Percentiles rank a stretch among this genome's conserved stretches.
These are phyloP conservation scores for Pachymerium ferrugineum DNA, from an alignment of 2,888 invertebrate species.

Conservation along the genomic window DNA sequence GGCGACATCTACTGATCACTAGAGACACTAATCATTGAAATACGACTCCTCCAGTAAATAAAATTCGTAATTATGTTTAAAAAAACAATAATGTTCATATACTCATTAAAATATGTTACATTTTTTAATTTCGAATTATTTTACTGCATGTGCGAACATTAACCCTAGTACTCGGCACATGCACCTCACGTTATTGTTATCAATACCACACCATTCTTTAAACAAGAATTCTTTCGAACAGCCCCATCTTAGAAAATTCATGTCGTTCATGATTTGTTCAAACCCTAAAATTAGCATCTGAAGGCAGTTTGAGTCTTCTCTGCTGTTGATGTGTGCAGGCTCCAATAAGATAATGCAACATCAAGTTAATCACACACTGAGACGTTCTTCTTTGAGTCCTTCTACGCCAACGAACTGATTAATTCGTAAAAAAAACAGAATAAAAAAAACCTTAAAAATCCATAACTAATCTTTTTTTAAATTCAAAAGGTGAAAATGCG, in stretches of 20 bases:
- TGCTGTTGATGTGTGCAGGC: not conserved
- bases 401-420: constrained; percentile 16
- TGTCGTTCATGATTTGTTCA: not conserved
- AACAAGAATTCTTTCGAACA: constrained; percentile 9
- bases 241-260: not conserved
- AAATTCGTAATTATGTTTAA: too few relatives aligned
- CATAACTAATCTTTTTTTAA: too few relatives aligned
- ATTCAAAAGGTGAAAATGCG: constrained; percentile 13
- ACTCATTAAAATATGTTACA: too few relatives aligned
- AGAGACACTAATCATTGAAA: not conserved
- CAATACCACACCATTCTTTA: not conserved
- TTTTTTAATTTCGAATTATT: too few relatives aligned
- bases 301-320: not conserved
- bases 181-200: too few relatives aligned
- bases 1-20: not conserved
- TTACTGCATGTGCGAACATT: too few relatives aligned
- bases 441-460: too few relatives aligned
- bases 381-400: not conserved
- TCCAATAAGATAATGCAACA: not conserved
- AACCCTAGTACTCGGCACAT: too few relatives aligned
- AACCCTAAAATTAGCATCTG: not conserved
- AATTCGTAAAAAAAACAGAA: constrained; percentile 15
- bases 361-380: constrained; percentile 3
- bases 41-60: too few relatives aligned
- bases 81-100: too few relatives aligned